phyloP scores from a whole-genome alignment of 2,797 vertebrate genomes.

The Odontamblyopus lacepedii region DNA sequence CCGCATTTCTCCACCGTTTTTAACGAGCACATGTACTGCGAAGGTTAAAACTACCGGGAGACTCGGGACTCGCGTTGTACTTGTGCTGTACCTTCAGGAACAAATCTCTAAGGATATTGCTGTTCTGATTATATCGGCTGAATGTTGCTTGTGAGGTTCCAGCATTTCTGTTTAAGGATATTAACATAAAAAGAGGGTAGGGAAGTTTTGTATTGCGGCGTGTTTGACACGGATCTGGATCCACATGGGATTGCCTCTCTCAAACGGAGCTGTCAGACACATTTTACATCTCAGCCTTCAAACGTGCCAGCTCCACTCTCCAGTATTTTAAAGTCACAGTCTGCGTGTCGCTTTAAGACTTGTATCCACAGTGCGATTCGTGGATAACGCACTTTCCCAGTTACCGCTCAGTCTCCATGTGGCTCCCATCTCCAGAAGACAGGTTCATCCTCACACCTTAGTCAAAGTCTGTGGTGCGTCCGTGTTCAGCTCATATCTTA shows the following conservation, averaged over 20 bases:
- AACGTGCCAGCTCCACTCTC: background rate
- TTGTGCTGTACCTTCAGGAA: conserved; percentile 28
- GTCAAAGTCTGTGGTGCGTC: conserved; percentile 4
- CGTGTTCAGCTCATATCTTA: background rate
- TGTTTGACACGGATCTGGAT: conserved; percentile 14
- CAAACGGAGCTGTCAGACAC: conserved; percentile 6
- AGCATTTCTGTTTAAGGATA: background rate
- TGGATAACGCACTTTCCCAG: background rate
- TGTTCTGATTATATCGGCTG: background rate
- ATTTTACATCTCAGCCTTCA: conserved; percentile 12
- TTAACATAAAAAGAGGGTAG: background rate
- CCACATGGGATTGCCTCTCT: conserved; percentile 5
- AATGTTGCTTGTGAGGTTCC: background rate
- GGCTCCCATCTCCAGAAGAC: conserved; percentile 5
- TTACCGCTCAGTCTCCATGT: conserved; percentile 16
- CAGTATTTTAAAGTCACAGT: background rate
- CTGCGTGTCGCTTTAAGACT: background rate
- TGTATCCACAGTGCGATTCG: background rate
- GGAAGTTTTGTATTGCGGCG: background rate
- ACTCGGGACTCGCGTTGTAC: conserved; percentile 28
- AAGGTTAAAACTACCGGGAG: conserved; percentile 39
- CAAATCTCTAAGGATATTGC: conserved; percentile 6
- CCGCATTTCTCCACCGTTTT: conserved; percentile 25
- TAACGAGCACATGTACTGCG: conserved; percentile 20
- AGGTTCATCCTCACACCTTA: conserved; percentile 21